Conservation (phyloP, 2,888 invertebrate species). For the Drosophila ustulata region DNA sequence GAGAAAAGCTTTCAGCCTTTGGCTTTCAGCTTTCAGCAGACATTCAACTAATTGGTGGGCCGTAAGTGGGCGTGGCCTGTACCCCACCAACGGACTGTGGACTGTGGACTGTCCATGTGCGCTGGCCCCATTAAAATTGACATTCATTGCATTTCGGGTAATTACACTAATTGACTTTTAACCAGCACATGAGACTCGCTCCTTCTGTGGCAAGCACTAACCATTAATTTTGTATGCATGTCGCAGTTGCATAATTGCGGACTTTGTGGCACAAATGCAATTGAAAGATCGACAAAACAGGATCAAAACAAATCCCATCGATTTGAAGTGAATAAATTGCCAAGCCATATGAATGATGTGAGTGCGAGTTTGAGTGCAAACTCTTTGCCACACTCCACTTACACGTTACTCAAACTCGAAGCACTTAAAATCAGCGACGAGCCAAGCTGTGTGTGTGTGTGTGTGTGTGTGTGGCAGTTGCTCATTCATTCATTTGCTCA, state of each 20-base stretch:
- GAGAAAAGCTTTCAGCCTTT: constrained; percentile 53
- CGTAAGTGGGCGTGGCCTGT: background rate
- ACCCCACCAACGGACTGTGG: background rate
- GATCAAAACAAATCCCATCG: background rate
- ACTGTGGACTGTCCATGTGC: constrained; percentile 43
- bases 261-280: background rate
- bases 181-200: constrained; percentile 59
- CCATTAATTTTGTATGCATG: constrained; percentile 56
- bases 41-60: constrained; percentile 52
- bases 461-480: constrained; percentile 15
- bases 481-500: constrained; percentile 78
- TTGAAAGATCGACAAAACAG: background rate
- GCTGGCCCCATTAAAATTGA: constrained; percentile 77
- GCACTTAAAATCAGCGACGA: constrained; percentile 28
- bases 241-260: constrained; percentile 33
- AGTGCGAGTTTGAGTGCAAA: background rate
- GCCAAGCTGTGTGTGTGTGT: constrained; percentile 16
- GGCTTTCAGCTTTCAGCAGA: constrained; percentile 27
- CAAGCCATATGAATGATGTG: constrained; percentile 61
- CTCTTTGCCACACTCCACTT: constrained; percentile 26
- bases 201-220: background rate
- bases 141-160: constrained; percentile 75
- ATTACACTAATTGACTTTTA: constrained; percentile 81
- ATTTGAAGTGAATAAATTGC: constrained; percentile 12
- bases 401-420: constrained; percentile 50